phyloP scores from a whole-genome alignment of 2,113 vertebrate species.

The Sebastes schlegelii region DNA sequence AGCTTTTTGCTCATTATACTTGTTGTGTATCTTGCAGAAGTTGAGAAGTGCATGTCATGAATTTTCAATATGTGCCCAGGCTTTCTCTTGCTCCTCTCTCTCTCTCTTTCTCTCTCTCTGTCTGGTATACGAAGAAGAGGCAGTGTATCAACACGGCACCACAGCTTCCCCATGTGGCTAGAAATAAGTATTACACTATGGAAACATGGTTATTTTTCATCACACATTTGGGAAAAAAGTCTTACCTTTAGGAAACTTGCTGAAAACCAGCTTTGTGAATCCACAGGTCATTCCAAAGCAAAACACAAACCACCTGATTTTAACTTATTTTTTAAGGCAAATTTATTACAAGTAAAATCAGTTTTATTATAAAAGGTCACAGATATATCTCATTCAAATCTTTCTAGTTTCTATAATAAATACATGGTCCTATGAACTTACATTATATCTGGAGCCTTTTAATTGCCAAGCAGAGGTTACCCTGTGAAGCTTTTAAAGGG shows the following conservation, averaged over 20 bases:
- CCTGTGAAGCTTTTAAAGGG: no score
- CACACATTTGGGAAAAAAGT: background rate
- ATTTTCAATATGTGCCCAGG: slow-evolving; percentile 59
- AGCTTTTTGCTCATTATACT: slow-evolving; percentile 70
- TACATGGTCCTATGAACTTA: no score
- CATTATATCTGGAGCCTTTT: background rate
- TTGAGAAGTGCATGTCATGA: slow-evolving; percentile 72
- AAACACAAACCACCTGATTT: background rate
- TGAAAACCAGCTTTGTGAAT: no score
- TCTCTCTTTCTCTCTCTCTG: background rate
- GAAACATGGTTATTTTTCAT: background rate
- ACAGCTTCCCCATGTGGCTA: slow-evolving; percentile 71
- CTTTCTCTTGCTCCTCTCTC: background rate
- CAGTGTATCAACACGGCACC: slow-evolving; percentile 8
- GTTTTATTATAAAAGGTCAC: background rate
- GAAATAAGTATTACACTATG: background rate
- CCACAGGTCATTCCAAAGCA: no score
- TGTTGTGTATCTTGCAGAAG: slow-evolving; percentile 69
- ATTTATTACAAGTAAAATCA: background rate
- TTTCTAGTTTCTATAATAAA: background rate
- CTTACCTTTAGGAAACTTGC: background rate
- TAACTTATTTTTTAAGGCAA: background rate
- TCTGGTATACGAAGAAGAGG: background rate
- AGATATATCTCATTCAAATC: background rate
- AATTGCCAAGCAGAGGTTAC: no score